phyloP scores from a whole-genome alignment of 2,797 vertebrate genomes.

The Neopelma chrysocephalum region DNA sequence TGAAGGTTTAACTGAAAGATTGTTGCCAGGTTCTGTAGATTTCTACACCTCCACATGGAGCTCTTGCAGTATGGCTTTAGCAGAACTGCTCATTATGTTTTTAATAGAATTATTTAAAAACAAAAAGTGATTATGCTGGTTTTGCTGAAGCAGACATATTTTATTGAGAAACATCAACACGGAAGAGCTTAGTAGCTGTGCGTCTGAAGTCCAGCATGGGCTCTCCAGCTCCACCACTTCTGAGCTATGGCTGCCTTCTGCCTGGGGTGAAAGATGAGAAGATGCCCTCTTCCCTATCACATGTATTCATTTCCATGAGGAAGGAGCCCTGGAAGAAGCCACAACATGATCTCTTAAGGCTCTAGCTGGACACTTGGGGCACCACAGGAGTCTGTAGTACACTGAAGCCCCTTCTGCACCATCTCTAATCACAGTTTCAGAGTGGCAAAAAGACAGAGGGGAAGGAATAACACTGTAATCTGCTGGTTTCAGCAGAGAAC shows the following conservation, averaged over 20 bases:
- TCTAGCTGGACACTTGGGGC: neutral
- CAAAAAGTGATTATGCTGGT: neutral
- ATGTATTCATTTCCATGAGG: neutral
- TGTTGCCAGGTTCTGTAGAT: neutral
- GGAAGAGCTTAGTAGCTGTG: neutral
- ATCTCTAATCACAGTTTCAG: neutral
- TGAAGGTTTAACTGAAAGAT: neutral
- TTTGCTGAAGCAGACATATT: neutral
- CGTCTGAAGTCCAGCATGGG: neutral
- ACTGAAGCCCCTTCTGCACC: neutral
- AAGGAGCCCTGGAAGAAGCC: neutral
- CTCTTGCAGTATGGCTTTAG: neutral
- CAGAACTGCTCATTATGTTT: neutral
- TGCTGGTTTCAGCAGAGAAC: neutral
- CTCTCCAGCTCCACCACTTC: neutral
- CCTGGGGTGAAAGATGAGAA: neutral
- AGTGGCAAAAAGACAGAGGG: neutral
- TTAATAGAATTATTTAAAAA: neutral
- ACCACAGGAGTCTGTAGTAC: rapidly evolving
- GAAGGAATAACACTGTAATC: neutral
- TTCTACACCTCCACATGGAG: neutral
- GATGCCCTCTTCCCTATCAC: rapidly evolving
- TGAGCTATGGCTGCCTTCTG: neutral
- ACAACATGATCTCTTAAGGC: neutral
- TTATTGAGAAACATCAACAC: neutral